phyloP scores from a whole-genome alignment of 2,797 vertebrate genomes.

The Sebastes cheni region DNA sequence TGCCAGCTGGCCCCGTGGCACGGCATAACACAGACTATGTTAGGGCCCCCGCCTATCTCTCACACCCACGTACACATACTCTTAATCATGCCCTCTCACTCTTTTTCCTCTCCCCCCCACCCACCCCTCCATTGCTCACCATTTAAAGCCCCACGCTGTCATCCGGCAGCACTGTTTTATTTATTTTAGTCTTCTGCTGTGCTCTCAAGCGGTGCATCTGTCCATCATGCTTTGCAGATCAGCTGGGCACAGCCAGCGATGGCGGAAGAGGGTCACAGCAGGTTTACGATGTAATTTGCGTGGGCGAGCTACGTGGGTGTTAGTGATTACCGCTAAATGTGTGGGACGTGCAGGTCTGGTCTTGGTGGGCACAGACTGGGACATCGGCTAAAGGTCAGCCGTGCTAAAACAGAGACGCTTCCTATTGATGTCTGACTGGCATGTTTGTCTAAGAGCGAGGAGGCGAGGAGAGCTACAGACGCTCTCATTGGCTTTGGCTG shows the following conservation, averaged over 20 bases:
- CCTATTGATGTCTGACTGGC: constrained; percentile 67
- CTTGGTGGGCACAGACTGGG: constrained; percentile 55
- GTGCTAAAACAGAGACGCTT: constrained; percentile 70
- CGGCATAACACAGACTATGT: constrained; percentile 69
- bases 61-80: constrained; percentile 15
- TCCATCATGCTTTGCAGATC: constrained; percentile 54
- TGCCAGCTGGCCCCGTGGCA: constrained; percentile 80
- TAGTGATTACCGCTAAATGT: constrained; percentile 69
- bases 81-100: constrained; percentile 29
- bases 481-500: constrained; percentile 61
- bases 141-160: constrained; percentile 53
- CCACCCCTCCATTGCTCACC: constrained; percentile 19
- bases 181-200: constrained; percentile 59
- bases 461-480: constrained; percentile 59
- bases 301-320: constrained; percentile 48
- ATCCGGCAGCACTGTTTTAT: constrained; percentile 53
- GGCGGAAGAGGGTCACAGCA: constrained; percentile 51
- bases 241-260: constrained; percentile 32
- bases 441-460: constrained; percentile 74
- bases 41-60: constrained; percentile 39
- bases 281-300: constrained; percentile 66
- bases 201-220: constrained; percentile 42
- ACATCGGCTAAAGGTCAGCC: constrained; percentile 69
- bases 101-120: constrained; percentile 19
- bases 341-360: constrained; percentile 57